A percentile compares a stretch with the other conserved stretches of the same genome.
Evolutionary conservation across 2,888 invertebrate species (phyloP).

Genomic region (Trachelus troglodyta): DNA sequence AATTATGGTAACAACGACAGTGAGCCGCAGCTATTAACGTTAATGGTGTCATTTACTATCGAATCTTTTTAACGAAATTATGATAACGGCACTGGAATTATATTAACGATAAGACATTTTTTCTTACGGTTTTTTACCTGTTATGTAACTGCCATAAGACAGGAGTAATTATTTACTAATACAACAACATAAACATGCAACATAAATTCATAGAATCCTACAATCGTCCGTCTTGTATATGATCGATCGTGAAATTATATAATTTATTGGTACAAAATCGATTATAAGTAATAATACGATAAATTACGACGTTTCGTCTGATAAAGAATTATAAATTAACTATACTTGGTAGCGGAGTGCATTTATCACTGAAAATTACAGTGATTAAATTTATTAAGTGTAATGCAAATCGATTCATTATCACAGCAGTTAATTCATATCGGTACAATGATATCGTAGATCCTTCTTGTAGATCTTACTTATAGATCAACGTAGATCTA

Average conservation of each 20-base stretch:
- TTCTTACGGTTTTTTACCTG: neutral
- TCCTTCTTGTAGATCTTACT: neutral
- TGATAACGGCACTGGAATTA: neutral
- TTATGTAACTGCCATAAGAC: neutral
- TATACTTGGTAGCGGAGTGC: neutral
- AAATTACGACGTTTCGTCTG: neutral
- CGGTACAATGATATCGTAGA: neutral
- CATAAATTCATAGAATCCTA: too few relatives aligned
- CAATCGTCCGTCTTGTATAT: too few relatives aligned
- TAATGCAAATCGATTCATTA: neutral
- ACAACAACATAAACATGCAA: too few relatives aligned
- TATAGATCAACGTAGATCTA: neutral
- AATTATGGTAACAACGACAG: neutral
- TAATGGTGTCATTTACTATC: neutral
- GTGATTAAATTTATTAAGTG: neutral
- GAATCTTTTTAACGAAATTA: neutral
- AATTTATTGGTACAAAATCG: neutral
- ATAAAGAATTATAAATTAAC: neutral
- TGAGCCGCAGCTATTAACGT: neutral
- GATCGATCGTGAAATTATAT: neutral
- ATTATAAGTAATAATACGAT: neutral
- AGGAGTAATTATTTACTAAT: neutral
- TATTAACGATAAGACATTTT: neutral
- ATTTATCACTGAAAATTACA: neutral
- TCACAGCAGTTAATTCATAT: neutral